Evolutionary conservation across 2,888 invertebrate species (phyloP).

Genomic region (Andrena minutula): DNA sequence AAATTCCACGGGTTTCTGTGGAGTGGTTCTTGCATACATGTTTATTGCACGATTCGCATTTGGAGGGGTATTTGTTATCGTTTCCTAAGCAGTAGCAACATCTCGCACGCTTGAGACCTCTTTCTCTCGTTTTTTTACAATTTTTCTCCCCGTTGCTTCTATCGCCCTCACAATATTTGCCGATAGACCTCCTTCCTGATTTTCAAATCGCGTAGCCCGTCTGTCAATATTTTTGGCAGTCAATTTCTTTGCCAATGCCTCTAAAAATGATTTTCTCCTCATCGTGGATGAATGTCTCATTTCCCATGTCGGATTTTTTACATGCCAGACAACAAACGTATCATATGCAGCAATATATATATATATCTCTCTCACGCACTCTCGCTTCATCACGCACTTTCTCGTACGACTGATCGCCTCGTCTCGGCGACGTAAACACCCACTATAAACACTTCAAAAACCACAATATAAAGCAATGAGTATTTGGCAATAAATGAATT

Average conservation of each 20-base stretch:
- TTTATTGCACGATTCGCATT: conserved; percentile 4
- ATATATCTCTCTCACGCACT: too few species aligned
- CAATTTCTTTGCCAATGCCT: not conserved
- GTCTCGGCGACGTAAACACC: too few species aligned
- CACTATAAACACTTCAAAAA: too few species aligned
- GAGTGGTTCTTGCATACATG: too few species aligned
- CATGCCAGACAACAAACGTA: conserved; percentile 9
- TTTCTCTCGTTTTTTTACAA: conserved; percentile 4
- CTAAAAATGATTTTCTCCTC: conserved; percentile 12
- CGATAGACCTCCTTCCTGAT: not conserved
- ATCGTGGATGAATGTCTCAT: not conserved
- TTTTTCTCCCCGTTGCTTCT: conserved; percentile 22
- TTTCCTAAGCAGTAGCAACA: conserved; percentile 21
- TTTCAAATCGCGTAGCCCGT: conserved; percentile 18
- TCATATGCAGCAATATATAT: too few species aligned
- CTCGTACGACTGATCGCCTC: too few species aligned
- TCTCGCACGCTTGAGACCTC: conserved; percentile 12
- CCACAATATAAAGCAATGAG: too few species aligned
- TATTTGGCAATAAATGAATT: too few species aligned
- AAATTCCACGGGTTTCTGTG: too few species aligned
- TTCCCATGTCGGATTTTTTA: not conserved
- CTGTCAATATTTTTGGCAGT: conserved; percentile 21
- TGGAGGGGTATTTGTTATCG: conserved; percentile 7
- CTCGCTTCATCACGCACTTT: too few species aligned
- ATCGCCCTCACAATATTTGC: conserved; percentile 14